Conservation (phyloP, 2,113 vertebrate species). For the Gallinago paraguaiae region DNA sequence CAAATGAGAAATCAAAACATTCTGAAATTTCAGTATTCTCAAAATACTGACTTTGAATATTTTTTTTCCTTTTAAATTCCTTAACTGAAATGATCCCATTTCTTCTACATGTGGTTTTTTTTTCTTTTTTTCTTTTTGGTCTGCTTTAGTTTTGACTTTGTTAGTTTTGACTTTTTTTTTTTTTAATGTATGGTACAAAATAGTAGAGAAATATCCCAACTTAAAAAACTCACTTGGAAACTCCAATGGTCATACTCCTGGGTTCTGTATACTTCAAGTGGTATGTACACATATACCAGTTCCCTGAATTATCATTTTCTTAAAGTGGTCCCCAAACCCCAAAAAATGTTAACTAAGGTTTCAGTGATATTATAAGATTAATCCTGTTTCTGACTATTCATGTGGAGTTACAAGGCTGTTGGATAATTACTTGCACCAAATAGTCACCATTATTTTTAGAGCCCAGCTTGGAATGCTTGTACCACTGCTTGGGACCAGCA, state of each 20-base stretch:
- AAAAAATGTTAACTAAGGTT: neutral
- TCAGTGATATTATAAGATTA: neutral
- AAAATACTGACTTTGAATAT: neutral
- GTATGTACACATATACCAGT: neutral
- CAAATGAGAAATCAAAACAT: neutral
- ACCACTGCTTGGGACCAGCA: neutral
- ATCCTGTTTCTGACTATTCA: neutral
- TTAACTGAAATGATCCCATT: neutral
- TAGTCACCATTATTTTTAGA: neutral
- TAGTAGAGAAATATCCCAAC: neutral
- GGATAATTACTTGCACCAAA: neutral
- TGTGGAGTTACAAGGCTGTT: neutral
- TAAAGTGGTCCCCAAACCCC: neutral
- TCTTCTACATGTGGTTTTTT: neutral
- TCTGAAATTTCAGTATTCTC: neutral
- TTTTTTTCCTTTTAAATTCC: neutral
- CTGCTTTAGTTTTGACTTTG: neutral
- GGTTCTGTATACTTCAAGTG: neutral
- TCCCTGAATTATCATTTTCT: neutral
- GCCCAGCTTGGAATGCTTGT: neutral
- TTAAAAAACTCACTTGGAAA: neutral
- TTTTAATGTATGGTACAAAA: neutral
- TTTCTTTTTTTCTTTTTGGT: neutral
- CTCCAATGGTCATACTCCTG: fast-evolving
- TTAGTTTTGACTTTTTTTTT: neutral